phyloP scores from a whole-genome alignment of 2,797 vertebrate species.

The Argya squamiceps region DNA sequence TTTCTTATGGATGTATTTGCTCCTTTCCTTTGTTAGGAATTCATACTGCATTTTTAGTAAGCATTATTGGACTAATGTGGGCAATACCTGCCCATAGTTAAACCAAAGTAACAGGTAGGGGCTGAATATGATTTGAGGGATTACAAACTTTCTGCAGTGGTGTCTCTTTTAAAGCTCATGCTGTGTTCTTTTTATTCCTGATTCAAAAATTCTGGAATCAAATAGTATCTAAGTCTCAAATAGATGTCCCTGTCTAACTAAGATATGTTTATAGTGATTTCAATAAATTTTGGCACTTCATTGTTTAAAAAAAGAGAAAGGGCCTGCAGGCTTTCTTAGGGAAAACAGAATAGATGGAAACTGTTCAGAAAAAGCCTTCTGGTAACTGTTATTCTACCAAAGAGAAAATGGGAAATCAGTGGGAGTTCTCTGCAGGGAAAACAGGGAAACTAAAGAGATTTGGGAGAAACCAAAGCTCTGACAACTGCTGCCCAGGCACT shows the following conservation, averaged over 20 bases:
- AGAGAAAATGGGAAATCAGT: slow-evolving; percentile 10
- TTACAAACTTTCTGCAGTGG: background rate
- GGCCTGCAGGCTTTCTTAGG: background rate
- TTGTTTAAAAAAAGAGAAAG: background rate
- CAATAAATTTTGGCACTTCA: background rate
- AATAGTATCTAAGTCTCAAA: background rate
- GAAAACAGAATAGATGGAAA: slow-evolving; percentile 1
- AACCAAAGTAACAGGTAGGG: background rate
- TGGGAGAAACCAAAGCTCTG: background rate
- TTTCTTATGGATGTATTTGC: background rate
- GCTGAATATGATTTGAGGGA: background rate
- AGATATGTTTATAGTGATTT: background rate
- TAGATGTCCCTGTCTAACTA: background rate
- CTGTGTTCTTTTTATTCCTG: background rate
- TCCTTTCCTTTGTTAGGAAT: background rate
- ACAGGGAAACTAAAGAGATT: background rate
- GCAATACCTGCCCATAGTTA: background rate
- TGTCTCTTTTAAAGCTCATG: background rate
- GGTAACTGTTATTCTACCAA: background rate
- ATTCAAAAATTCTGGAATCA: background rate
- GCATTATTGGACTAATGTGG: background rate
- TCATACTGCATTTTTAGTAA: background rate
- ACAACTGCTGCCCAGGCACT: background rate
- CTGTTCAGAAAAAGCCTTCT: slow-evolving; percentile 8
- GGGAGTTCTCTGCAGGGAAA: background rate